phyloP scores from a whole-genome alignment of 2,113 vertebrate genomes.

The Myrmecobius fasciatus region DNA sequence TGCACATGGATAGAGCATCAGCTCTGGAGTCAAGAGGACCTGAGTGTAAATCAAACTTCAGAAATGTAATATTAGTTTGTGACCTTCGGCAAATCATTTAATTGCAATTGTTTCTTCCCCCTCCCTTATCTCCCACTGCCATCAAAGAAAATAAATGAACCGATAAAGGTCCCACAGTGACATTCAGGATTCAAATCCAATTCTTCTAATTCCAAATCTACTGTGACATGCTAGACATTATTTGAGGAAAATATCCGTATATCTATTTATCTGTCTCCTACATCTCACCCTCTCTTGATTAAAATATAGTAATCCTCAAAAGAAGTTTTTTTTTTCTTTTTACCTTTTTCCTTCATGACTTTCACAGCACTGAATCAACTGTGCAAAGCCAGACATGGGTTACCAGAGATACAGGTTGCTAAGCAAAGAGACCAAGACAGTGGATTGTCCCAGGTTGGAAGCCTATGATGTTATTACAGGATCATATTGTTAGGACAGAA shows the following conservation, averaged over 20 bases:
- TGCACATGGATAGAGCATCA: too few relatives aligned
- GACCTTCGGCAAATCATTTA: too few relatives aligned
- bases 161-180: background rate
- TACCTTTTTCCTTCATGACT: background rate
- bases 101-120: too few relatives aligned
- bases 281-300: background rate
- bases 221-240: background rate
- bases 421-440: background rate
- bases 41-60: too few relatives aligned
- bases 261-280: background rate
- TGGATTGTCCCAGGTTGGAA: background rate
- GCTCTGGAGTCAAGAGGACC: too few relatives aligned
- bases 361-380: background rate
- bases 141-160: too few relatives aligned
- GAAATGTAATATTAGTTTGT: too few relatives aligned
- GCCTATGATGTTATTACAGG: background rate
- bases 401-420: background rate
- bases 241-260: background rate
- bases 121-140: too few relatives aligned
- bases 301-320: background rate
- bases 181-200: background rate
- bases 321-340: background rate
- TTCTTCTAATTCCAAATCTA: background rate
- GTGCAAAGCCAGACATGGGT: background rate
- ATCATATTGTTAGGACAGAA: background rate